Base-by-base conservation (phyloP, 2,888 invertebrate species). In the Parthenolecanium corni region DNA sequence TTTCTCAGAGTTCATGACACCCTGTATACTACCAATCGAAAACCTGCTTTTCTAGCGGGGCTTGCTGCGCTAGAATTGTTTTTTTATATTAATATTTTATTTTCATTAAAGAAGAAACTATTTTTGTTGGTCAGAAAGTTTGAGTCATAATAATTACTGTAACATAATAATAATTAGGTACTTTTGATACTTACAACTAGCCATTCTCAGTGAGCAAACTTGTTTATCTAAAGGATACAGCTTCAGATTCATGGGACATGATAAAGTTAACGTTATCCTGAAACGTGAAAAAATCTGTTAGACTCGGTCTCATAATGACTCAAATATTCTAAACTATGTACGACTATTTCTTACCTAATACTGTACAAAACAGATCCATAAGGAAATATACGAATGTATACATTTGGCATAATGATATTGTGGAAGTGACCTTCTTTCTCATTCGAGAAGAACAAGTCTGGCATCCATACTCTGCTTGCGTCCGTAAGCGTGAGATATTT, bases 341-440 rank as follows among this genome's bases (percentile, higher is more conserved):
- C 21, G 12, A 21, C 44, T 20, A 14, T 44, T 31, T 67, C 74
- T 74, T 74, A 85, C 85, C 85, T 81, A 75, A 95, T 93, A 78
- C 94, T 94, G 81, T 95, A 96, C 67, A 95, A 82, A 70, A 96
- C 93, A 68, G 88, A 87, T 68, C 96, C 96, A 71, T 92, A 85
- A 65, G 92, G 91, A 76, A 93, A 92, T 74, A 96, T 94, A 69
- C 96, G 81, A 74, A 96, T 90, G 80, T 96, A 92, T 69, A 95
- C 91, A 76, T 96, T 95, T 66, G 94, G 93, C 90, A 93, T 92
- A 75, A 94, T 93, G 76, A 95, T 94, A 75, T 93, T 89, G 79
- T 95, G 94, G 74, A 95, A 89, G 74, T 94, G 94, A 62, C 95
- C 96, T 73, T 92, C 91, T 75, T 96, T 96, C 78, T 96, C 96